Conservation (phyloP, 1,140 invertebrate genomes). For the Drosophila mojavensis region DNA sequence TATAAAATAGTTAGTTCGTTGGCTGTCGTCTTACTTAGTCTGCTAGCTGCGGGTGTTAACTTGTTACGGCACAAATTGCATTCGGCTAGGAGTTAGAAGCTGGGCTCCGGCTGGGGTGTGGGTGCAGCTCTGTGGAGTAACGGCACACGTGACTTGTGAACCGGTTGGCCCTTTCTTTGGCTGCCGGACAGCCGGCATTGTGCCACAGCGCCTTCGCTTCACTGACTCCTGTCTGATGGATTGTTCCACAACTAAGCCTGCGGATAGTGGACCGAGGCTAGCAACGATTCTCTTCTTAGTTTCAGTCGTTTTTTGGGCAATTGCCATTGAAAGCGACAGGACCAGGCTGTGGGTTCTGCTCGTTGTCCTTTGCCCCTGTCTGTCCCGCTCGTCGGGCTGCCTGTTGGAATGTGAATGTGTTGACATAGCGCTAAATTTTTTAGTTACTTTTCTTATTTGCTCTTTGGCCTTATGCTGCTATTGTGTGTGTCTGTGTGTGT, state of each 20-base stretch:
- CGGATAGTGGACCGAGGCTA: conserved; percentile 17
- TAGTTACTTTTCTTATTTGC: conserved; percentile 72
- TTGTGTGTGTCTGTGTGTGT: background rate
- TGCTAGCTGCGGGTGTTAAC: conserved; percentile 45
- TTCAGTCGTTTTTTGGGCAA: conserved; percentile 29
- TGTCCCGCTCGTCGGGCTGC: conserved; percentile 9
- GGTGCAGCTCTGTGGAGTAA: conserved; percentile 5
- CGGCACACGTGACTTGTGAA: conserved; percentile 35
- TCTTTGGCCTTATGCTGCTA: conserved; percentile 29
- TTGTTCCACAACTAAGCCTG: conserved; percentile 12
- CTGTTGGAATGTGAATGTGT: conserved; percentile 61
- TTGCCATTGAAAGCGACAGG: conserved; percentile 34
- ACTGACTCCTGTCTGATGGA: conserved; percentile 30
- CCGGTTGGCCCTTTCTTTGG: conserved; percentile 13
- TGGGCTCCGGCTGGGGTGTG: background rate
- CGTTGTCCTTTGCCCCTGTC: conserved; percentile 44
- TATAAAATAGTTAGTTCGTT: conserved; percentile 25
- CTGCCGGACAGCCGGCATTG: background rate
- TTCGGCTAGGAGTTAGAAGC: background rate
- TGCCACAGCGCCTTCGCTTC: conserved; percentile 12
- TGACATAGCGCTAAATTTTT: conserved; percentile 79
- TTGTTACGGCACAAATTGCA: conserved; percentile 46
- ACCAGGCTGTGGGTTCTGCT: conserved; percentile 39
- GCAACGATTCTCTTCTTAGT: conserved; percentile 12
- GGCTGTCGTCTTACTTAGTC: conserved; percentile 28